Base-by-base conservation (phyloP, 1,140 invertebrate genomes). In the Streblospio benedicti region DNA sequence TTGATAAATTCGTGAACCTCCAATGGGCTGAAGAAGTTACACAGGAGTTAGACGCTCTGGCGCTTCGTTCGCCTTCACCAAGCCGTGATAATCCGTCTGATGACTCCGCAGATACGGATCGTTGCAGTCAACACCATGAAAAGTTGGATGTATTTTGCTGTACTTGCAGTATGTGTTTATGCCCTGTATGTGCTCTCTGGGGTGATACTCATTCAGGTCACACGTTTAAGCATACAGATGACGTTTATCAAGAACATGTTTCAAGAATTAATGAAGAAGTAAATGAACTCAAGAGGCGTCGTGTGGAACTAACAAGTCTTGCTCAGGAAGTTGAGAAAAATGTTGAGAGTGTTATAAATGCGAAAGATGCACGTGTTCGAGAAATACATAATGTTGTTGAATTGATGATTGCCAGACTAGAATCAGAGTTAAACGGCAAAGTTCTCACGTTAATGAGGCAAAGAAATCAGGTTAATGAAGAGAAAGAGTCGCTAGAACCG, bases 1-100 rank as follows among this genome's bases (percentile, higher is more conserved):
- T 93, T 23, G 88, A 93, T 75, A 91, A 96, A 77, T 78, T 96
- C 54, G 90, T 95, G 4, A 94, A 94, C 76, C 93, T 91, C 79
- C 84, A 91, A 54, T 95, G 91, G 91, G 91, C 91, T 1, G 90
- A 93, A 75, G 92, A 96, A 78, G 90, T 96, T 4, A 94, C 91
- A 0, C 88, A 93, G 69, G 90, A 93, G 76, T 82, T 94, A 43
- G 91, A 94, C 73, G 88, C 86, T 1, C 81, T 94, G 65, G 90
- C 93, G 76, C 67, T 74, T 23, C 67, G 59, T 54, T 54, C 67
- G 1, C 74, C 73, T 2, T 43, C 59, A 16, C 35, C 58, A 14
- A 62, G 61, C 27, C 58, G 61, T 23, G 72, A 76, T 16, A 59
- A 70, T n/a, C 50, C 45, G 1, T 69, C 85, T 81, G 76, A 84